Conservation (phyloP, 2,113 vertebrate genomes). For the Ia io region DNA sequence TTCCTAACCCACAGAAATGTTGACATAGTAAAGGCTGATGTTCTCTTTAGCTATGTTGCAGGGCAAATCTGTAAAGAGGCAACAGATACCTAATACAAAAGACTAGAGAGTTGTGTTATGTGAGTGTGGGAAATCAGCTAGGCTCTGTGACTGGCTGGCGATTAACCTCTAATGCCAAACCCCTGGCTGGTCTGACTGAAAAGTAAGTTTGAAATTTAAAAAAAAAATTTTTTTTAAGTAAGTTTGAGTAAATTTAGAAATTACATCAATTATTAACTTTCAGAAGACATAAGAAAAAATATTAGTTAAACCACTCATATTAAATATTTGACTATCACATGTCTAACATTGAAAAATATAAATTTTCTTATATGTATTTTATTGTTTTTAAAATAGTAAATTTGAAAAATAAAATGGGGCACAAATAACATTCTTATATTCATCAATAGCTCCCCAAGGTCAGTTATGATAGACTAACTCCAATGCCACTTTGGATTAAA, state of each 20-base stretch:
- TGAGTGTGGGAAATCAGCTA: neutral
- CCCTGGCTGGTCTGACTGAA: neutral
- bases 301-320: neutral
- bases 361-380: neutral
- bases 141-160: neutral
- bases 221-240: neutral
- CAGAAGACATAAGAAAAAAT: neutral
- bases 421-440: neutral
- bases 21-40: neutral
- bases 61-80: neutral
- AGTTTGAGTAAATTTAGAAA: neutral
- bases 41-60: neutral
- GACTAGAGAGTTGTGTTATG: neutral
- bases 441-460: neutral
- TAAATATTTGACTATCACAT: neutral
- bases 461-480: neutral
- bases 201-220: neutral
- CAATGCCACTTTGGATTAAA: neutral
- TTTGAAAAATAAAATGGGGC: neutral
- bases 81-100: neutral
- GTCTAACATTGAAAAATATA: neutral
- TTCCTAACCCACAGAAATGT: neutral
- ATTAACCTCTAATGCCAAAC: neutral
- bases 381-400: neutral
- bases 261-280: neutral